Evolutionary conservation across 2,888 invertebrate genomes (phyloP), one percentile per base, ranked within the genome.

Genomic region (Ischnus inquisitorius): DNA sequence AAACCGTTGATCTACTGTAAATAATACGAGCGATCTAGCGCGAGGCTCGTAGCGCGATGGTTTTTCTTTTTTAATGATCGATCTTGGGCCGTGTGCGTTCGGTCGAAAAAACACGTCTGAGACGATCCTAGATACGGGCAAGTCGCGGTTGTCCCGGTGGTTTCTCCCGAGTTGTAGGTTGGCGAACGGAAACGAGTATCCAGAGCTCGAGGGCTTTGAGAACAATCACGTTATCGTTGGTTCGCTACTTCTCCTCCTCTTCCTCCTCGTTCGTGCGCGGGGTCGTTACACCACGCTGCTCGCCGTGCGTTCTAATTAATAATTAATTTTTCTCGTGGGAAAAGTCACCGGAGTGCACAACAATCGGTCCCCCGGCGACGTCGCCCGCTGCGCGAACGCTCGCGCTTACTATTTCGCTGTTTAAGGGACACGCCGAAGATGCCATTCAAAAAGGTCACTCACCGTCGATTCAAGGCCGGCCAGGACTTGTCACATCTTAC

Each of bases 241-340:
- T 67, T 75, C 72, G 48, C 51, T 22, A 19, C 69, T 62, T 34
- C 75, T 69, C 64, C 76, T 54, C 48, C 41, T 34, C 41, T 34
- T 69, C 80, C 46, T 64, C 54, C 74, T 64, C 48, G 57, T 43
- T 41, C 34, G 16, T 48, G 62, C 74, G 22, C 78, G 80, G 72
- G 85, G 78, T 84, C 82, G 75, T 86, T 85, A 82, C 77, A 83
- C 77, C 67, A 77, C 79, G 82, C 80, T 71, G 80, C 80, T 82
- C 83, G 68, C 22, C 46, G 79, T 84, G 34, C 51, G 72, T 79
- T 75, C 80, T 84, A 79, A 87, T 88, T 88, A 87, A 87, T 86
- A 86, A 88, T 86, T 85, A 85, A 87, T 89, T 90, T 90, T 91
- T 89, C 86, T 86, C 92, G 91, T 92, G 92, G 89, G 92, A 92